Evolutionary conservation across 2,888 invertebrate genomes (phyloP), one percentile per base, ranked within the genome.

Genomic region (Brachyptera putata): DNA sequence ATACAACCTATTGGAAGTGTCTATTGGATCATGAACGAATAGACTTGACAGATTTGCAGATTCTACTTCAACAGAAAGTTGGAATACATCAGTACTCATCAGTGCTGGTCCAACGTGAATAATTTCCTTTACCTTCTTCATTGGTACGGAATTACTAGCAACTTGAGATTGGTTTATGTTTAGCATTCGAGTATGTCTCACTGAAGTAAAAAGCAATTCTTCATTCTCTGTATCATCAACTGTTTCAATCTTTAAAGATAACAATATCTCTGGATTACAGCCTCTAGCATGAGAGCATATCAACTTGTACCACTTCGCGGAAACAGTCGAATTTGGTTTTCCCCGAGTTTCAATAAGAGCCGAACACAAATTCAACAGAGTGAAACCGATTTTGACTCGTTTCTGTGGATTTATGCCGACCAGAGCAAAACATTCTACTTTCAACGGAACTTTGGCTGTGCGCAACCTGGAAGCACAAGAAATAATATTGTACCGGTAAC

Each of bases 401-500:
- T 76, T 73, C 0, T 79, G 79, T 48, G 79, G 79, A 1, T 79
- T 77, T n/a, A n/a, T n/a, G n/a, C n/a, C n/a, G 37, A 78, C 77
- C 50, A 79, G 74, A 24, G 80, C 76, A 66, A 77, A 83, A 62
- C 86, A 86, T 71, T 89, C 87, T 46, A 90, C 75, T 71, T 88
- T 85, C 24, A 90, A 77, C 0, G 89, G 87, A 0, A 85, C 81
- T 75, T 89, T 88, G 56, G 84, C 84, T 0, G 85, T 83, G 68
- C 88, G 77, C 67, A 89, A 80, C 72, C 87, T 88, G 72, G 43
- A 76, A 74, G 55, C 43, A 16, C 11, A 34, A 58, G 59, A 61
- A 36, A 58, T 56, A 58, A 58, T 30, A 30, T 30, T n/a, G n/a
- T n/a, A n/a, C n/a, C n/a, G 5, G 11, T 7, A 30, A 30, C 7